These are phyloP conservation scores for Podargus strigoides DNA, from an alignment of 2,797 vertebrate species.

Conservation along the genomic window DNA sequence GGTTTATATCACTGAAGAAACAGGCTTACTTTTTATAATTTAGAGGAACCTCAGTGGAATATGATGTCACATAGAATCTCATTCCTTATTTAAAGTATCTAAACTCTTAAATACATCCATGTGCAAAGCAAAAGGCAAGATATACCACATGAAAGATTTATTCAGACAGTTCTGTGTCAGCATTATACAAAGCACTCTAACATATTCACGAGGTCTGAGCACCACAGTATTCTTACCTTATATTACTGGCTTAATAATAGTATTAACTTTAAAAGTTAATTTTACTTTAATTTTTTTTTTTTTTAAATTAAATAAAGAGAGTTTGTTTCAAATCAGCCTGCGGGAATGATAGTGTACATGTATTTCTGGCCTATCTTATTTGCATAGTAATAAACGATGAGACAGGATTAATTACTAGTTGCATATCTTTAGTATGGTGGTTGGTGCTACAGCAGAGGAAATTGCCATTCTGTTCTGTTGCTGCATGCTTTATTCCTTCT, in stretches of 20 bases:
- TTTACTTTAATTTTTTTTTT: background rate
- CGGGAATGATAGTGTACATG: background rate
- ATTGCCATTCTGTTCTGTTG: background rate
- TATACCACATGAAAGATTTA: background rate
- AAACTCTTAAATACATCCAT: background rate
- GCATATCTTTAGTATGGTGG: background rate
- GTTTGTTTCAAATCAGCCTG: background rate
- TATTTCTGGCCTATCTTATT: background rate
- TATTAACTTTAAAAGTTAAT: slow-evolving; percentile 29
- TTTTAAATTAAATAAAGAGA: background rate
- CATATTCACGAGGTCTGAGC: background rate
- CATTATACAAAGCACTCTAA: background rate
- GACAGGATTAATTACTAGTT: background rate
- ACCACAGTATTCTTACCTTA: background rate
- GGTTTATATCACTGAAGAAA: background rate
- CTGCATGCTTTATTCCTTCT: background rate
- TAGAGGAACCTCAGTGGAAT: slow-evolving; percentile 10
- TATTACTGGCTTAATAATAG: background rate
- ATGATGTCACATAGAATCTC: slow-evolving; percentile 25
- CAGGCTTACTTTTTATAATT: slow-evolving; percentile 30
- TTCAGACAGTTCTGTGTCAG: background rate
- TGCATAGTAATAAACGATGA: background rate
- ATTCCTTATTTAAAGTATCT: slow-evolving; percentile 60
- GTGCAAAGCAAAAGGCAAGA: background rate
- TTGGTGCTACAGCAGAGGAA: background rate